Percentiles rank a stretch among this genome's conserved stretches.
These are phyloP conservation scores for Ara ararauna DNA, from an alignment of 2,797 vertebrate genomes.

Conservation along the genomic window DNA sequence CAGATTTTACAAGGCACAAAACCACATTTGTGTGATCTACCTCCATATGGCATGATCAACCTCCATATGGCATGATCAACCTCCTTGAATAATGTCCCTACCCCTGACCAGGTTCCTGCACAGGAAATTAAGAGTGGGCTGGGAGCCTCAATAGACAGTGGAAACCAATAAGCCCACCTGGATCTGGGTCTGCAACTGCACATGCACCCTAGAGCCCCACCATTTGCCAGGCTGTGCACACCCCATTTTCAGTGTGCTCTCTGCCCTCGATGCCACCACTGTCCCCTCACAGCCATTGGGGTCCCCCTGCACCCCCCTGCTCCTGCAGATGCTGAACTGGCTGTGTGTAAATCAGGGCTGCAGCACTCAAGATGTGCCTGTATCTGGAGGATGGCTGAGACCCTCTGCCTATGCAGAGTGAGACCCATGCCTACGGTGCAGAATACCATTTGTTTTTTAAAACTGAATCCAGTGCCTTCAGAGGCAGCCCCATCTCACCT, in stretches of 20 bases:
- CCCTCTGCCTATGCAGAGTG: rapidly evolving
- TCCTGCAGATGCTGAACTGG: neutral
- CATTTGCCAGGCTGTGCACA: neutral
- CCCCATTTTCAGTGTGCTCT: neutral
- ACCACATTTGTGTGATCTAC: neutral
- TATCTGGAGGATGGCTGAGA: rapidly evolving
- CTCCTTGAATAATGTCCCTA: neutral
- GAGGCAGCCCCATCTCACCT: neutral
- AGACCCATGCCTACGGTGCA: rapidly evolving
- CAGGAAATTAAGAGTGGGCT: neutral
- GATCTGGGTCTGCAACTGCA: neutral
- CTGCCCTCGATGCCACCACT: rapidly evolving
- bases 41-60: neutral
- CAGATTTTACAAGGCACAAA: neutral
- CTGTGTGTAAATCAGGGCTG: neutral
- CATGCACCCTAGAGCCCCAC: neutral
- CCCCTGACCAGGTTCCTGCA: neutral
- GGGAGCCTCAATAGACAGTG: neutral
- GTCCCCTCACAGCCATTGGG: neutral
- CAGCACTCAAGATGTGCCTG: neutral
- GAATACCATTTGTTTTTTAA: neutral
- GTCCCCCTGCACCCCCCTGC: neutral
- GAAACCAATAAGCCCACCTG: neutral
- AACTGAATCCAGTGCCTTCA: neutral
- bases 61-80: neutral